Evolutionary conservation across 2,797 vertebrate genomes (phyloP).

Genomic region (Pseudochromis fuscus): DNA sequence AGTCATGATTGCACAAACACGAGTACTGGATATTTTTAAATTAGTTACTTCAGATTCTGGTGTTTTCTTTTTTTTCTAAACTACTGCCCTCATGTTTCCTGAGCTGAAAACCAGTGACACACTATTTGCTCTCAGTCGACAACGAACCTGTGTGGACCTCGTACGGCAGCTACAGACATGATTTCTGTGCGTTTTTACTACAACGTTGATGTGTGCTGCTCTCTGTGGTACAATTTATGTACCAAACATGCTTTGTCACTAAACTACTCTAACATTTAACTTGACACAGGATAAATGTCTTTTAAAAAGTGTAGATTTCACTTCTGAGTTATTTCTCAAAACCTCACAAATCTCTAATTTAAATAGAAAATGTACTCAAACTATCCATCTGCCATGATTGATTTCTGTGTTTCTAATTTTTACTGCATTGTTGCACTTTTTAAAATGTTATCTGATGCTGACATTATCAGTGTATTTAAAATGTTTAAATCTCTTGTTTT

Average conservation of each 20-base stretch:
- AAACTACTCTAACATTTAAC: neutral
- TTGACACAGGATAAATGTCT: neutral
- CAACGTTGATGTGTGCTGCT: conserved; percentile 38
- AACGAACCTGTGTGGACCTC: conserved; percentile 35
- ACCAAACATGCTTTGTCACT: conserved; percentile 10
- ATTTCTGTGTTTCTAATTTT: conserved; percentile 9
- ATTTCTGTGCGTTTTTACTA: conserved; percentile 19
- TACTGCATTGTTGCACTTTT: conserved; percentile 58
- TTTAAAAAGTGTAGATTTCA: neutral
- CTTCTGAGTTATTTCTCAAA: neutral
- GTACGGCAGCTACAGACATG: conserved; percentile 65
- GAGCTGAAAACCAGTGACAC: conserved; percentile 14
- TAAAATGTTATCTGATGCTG: conserved; percentile 38
- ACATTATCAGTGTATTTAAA: conserved; percentile 11
- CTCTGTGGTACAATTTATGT: conserved; percentile 26
- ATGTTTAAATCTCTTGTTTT: conserved; percentile 22
- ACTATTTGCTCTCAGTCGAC: conserved; percentile 11
- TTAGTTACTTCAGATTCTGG: neutral
- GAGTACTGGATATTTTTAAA: conserved; percentile 8
- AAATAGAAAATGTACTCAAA: neutral
- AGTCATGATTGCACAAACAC: conserved; percentile 51
- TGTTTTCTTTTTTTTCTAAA: neutral
- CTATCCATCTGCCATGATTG: neutral
- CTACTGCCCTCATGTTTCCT: conserved; percentile 27
- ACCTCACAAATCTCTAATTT: neutral